phyloP scores from a whole-genome alignment of 1,140 invertebrate species.

The Halictus rubicundus region DNA sequence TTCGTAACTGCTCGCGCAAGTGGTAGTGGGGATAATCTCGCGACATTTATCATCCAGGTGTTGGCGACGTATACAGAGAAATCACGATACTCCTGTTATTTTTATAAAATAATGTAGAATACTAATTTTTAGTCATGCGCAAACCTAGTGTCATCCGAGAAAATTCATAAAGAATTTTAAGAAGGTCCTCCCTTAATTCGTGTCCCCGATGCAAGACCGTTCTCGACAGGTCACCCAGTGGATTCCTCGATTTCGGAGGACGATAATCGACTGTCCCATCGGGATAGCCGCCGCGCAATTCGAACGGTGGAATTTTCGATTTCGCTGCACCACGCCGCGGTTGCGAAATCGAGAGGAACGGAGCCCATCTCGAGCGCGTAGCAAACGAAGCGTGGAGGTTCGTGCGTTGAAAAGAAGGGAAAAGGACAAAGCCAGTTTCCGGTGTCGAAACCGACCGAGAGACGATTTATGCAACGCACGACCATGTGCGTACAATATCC shows the following conservation, averaged over 20 bases:
- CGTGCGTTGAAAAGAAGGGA: slow-evolving; percentile 15
- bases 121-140: too few relatives aligned
- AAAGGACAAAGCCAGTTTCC: slow-evolving; percentile 51
- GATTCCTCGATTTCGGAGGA: not conserved
- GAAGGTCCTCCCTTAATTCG: too few relatives aligned
- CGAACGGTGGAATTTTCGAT: slow-evolving; percentile 48
- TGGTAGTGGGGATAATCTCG: too few relatives aligned
- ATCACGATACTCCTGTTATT: too few relatives aligned
- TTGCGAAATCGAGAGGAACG: slow-evolving; percentile 48
- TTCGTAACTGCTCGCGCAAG: too few relatives aligned
- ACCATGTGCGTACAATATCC: not conserved
- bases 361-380: slow-evolving; percentile 26
- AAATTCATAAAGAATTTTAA: too few relatives aligned
- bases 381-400: slow-evolving; percentile 30
- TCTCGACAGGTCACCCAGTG: not conserved
- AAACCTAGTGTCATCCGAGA: too few relatives aligned
- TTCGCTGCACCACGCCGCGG: slow-evolving; percentile 25
- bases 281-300: slow-evolving; percentile 9
- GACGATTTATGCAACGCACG: slow-evolving; percentile 49
- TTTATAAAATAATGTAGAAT: too few relatives aligned
- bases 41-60: too few relatives aligned
- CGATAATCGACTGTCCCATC: slow-evolving; percentile 1
- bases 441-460: slow-evolving; percentile 53
- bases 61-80: too few relatives aligned
- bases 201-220: not conserved